phyloP scores from a whole-genome alignment of 1,140 invertebrate genomes.

The Drosophila serrata region DNA sequence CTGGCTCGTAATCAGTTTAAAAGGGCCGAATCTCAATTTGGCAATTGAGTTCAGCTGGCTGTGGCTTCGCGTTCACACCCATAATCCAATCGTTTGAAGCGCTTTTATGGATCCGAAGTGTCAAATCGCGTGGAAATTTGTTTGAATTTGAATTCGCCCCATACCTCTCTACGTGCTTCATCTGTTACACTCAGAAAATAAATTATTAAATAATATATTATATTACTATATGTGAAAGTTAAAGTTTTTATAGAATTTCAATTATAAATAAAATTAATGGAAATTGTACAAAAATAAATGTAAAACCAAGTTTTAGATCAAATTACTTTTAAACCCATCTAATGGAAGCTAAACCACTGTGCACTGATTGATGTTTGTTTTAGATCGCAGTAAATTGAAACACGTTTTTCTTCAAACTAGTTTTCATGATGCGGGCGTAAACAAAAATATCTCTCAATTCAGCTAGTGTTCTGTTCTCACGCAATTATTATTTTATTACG shows the following conservation, averaged over 20 bases:
- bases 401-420: slow-evolving; percentile 1
- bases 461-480: not conserved
- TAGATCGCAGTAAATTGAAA: not conserved
- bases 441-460: not conserved
- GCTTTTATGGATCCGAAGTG: slow-evolving; percentile 72
- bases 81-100: slow-evolving; percentile 72
- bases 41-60: slow-evolving; percentile 45
- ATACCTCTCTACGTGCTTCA: slow-evolving; percentile 2
- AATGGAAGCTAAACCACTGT: not conserved
- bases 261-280: not conserved
- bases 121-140: slow-evolving; percentile 76
- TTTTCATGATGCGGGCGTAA: slow-evolving; percentile 1
- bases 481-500: not conserved
- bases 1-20: slow-evolving; percentile 72
- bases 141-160: slow-evolving; percentile 47
- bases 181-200: slow-evolving; percentile 2
- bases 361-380: slow-evolving; percentile 5
- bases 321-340: not conserved
- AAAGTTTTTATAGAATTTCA: not conserved
- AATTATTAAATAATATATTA: too few relatives aligned
- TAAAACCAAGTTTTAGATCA: too few relatives aligned
- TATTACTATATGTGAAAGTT: too few relatives aligned
- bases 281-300: not conserved
- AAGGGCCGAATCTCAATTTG: slow-evolving; percentile 64
- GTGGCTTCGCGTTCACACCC: slow-evolving; percentile 50